These are phyloP conservation scores for Tenualosa ilisha DNA, from an alignment of 2,797 vertebrate species.

Conservation along the genomic window DNA sequence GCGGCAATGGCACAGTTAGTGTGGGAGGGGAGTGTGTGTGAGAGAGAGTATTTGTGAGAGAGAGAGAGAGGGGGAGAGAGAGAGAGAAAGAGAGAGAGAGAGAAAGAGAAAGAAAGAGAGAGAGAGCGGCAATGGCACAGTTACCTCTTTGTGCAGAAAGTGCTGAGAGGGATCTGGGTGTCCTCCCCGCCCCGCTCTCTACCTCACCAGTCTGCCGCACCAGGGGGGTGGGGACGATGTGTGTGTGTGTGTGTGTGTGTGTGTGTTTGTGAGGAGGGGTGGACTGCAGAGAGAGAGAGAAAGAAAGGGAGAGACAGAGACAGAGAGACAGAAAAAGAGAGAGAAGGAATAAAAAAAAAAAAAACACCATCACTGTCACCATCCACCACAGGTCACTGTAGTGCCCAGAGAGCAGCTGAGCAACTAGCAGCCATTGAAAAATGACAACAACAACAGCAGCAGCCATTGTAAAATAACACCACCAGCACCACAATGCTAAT, in stretches of 20 bases:
- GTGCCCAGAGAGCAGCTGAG: not conserved
- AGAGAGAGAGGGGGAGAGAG: too few relatives aligned
- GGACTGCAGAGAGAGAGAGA: not conserved
- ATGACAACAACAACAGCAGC: not conserved
- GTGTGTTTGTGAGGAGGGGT: not conserved
- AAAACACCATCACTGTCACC: constrained; percentile 19
- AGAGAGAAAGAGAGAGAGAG: too few relatives aligned
- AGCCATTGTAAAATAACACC: not conserved
- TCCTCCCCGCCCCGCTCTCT: constrained; percentile 56
- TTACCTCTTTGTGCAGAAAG: constrained; percentile 71
- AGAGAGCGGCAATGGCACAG: constrained; percentile 29
- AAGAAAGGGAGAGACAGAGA: not conserved
- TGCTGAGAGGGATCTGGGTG: constrained; percentile 55
- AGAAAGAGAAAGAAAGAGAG: too few relatives aligned
- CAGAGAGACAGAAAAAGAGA: not conserved
- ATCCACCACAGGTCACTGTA: not conserved
- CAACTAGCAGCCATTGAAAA: too few relatives aligned
- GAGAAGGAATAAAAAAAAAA: too few relatives aligned
- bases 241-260: not conserved
- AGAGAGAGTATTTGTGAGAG: too few relatives aligned
- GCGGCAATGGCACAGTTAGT: constrained; percentile 55
- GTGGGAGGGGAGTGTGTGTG: too few relatives aligned
- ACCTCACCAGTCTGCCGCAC: constrained; percentile 64
- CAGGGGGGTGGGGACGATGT: constrained; percentile 35
- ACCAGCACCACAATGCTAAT: too few relatives aligned